These are phyloP conservation scores for Oscheius sp. DNA, from an alignment of 2,888 invertebrate species.

Conservation along the genomic window DNA sequence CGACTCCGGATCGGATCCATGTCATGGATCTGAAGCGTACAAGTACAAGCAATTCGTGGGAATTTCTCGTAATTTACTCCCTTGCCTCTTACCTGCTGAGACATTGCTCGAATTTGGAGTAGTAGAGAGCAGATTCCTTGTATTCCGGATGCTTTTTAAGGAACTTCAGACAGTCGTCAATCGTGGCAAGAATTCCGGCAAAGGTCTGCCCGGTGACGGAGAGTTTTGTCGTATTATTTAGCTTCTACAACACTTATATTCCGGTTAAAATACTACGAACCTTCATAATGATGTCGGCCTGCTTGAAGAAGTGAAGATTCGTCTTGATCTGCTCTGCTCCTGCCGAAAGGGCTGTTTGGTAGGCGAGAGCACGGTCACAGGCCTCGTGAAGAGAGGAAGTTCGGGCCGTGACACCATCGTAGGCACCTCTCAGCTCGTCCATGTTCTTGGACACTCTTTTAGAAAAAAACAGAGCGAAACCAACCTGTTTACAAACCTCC, in stretches of 20 bases:
- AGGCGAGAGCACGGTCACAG: slow-evolving; percentile 70
- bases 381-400: slow-evolving; percentile 71
- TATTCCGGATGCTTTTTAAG: slow-evolving; percentile 68
- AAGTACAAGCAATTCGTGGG: background rate
- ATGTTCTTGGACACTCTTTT: slow-evolving; percentile 46
- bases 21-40: slow-evolving; percentile 65
- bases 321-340: slow-evolving; percentile 70
- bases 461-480: background rate
- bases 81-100: slow-evolving; percentile 59
- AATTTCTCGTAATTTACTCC: too few relatives aligned
- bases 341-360: slow-evolving; percentile 69
- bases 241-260: slow-evolving; percentile 52
- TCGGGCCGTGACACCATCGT: slow-evolving; percentile 66
- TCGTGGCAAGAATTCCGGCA: slow-evolving; percentile 69
- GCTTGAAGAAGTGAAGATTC: slow-evolving; percentile 71
- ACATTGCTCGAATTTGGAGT: slow-evolving; percentile 70
- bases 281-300: slow-evolving; percentile 71
- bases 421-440: slow-evolving; percentile 60
- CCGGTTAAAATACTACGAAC: slow-evolving; percentile 16
- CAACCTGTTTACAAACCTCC: slow-evolving; percentile 46
- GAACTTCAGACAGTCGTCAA: slow-evolving; percentile 69
- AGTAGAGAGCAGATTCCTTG: slow-evolving; percentile 62
- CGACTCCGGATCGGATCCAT: slow-evolving; percentile 67
- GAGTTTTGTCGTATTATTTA: slow-evolving; percentile 59
- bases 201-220: slow-evolving; percentile 69